Base-by-base conservation (phyloP, 2,113 vertebrate genomes). In the Siniperca chuatsi region DNA sequence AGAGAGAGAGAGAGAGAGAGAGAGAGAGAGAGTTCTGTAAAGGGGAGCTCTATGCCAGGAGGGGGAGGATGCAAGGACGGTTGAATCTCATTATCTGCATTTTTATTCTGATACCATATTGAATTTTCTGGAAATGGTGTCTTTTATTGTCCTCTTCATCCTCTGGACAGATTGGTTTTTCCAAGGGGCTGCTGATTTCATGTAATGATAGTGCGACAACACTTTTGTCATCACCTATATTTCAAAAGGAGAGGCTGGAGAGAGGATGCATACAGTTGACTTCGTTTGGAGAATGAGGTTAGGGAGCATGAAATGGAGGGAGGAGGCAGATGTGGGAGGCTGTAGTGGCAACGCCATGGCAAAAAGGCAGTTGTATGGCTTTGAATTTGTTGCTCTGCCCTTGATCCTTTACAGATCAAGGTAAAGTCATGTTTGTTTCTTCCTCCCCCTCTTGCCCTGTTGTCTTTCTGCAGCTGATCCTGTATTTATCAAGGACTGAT, bases 1-100 rank as follows among this genome's bases (percentile, higher is more conserved):
- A 29, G 4, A n/a, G 16, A 40, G 18, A 62, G 54, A n/a, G 44
- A 8, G 21, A 18, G 66, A 72, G 21, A 25, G 57, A 16, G 6
- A 6, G 50, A 13, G 44, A 29, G 4, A n/a, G 16, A 40, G 18
- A 62, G 54, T 55, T 58, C 66, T 60, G 40, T 77, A 79, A 88
- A 81, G 44, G 20, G 33, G 61, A 65, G 20, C n/a, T 52, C n/a
- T 52, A 76, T 18, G 62, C 4, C 23, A 46, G 62, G 15, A 82
- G 44, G 16, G 20, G 57, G 71, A 70, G 37, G 35, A 64, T 25
- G 8, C 42, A 58, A 21, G 54, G 79, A 35, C 4, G 21, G 35
- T 29, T 82, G 78, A 86, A 92, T 92, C 75, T 86, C 78, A 92
- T 92, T 83, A 89, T 73, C 8, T 15, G 76, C 33, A 44, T 89